Conservation (phyloP, 2,888 invertebrate species). For the Lasiommata megera region DNA sequence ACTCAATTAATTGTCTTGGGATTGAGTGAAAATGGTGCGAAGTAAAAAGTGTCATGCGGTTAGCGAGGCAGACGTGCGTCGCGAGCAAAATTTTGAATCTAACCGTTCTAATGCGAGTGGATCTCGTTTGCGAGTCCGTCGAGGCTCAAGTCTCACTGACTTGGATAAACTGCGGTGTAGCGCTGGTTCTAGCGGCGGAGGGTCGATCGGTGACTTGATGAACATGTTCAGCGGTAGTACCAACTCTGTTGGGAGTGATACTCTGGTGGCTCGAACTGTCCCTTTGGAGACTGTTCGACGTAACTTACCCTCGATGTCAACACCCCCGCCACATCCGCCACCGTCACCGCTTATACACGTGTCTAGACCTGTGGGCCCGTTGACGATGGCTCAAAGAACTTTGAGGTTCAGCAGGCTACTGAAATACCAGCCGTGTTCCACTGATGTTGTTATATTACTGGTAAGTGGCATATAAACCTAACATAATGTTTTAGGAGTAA, state of each 20-base stretch:
- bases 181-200: constrained; percentile 71
- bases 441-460: constrained; percentile 67
- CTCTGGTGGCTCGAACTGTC: constrained; percentile 86
- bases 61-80: constrained; percentile 72
- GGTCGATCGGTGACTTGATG: constrained; percentile 90
- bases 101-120: constrained; percentile 66
- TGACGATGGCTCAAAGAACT: constrained; percentile 86
- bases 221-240: constrained; percentile 88
- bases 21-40: constrained; percentile 57
- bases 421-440: constrained; percentile 83
- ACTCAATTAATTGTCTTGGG: constrained; percentile 17
- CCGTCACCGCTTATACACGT: constrained; percentile 69
- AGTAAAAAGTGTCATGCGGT: constrained; percentile 66
- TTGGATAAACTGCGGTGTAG: constrained; percentile 83
- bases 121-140: constrained; percentile 81
- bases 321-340: constrained; percentile 62
- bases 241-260: constrained; percentile 87
- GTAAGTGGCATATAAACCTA: constrained; percentile 47
- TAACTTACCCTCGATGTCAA: constrained; percentile 66
- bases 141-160: constrained; percentile 88
- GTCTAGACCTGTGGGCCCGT: constrained; percentile 73
- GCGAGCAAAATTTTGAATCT: constrained; percentile 79
- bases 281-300: constrained; percentile 86
- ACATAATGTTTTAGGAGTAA: background rate
- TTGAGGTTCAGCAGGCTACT: constrained; percentile 85